Percentiles rank a stretch among this genome's conserved stretches.
Evolutionary conservation across 1,140 invertebrate genomes (phyloP).

Genomic region (Thrips palmi): DNA sequence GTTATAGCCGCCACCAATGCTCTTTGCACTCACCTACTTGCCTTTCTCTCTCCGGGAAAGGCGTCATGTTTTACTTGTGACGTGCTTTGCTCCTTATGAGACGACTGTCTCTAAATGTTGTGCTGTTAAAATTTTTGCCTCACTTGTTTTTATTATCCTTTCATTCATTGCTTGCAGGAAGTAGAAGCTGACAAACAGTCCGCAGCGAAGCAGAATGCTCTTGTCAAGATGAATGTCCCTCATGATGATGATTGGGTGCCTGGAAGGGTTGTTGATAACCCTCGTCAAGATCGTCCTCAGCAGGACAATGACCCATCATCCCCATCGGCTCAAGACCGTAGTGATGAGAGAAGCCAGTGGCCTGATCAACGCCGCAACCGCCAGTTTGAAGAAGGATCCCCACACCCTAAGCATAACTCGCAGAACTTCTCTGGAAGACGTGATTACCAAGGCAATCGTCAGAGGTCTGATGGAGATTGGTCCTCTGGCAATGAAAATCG

Average conservation of each 20-base stretch:
- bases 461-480: conserved; percentile 17
- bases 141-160: too few species aligned
- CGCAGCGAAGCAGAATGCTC: conserved; percentile 27
- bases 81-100: conserved; percentile 2
- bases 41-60: not conserved
- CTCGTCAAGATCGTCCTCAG: too few species aligned
- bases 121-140: not conserved
- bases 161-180: conserved; percentile 21
- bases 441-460: conserved; percentile 15
- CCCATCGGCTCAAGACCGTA: too few species aligned
- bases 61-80: conserved; percentile 7
- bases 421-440: conserved; percentile 20
- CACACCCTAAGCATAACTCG: conserved; percentile 15
- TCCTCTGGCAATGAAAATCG: too few species aligned
- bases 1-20: conserved; percentile 5
- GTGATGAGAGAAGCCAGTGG: too few species aligned
- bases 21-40: too few species aligned
- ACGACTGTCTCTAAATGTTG: conserved; percentile 9
- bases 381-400: conserved; percentile 10
- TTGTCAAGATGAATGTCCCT: conserved; percentile 25
- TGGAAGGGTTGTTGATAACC: conserved; percentile 24
- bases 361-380: conserved; percentile 18
- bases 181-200: conserved; percentile 29
- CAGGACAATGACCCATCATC: too few species aligned
- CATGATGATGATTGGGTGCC: conserved; percentile 21